Base-by-base conservation (phyloP, 2,797 vertebrate species). In the Microcaecilia unicolor region DNA sequence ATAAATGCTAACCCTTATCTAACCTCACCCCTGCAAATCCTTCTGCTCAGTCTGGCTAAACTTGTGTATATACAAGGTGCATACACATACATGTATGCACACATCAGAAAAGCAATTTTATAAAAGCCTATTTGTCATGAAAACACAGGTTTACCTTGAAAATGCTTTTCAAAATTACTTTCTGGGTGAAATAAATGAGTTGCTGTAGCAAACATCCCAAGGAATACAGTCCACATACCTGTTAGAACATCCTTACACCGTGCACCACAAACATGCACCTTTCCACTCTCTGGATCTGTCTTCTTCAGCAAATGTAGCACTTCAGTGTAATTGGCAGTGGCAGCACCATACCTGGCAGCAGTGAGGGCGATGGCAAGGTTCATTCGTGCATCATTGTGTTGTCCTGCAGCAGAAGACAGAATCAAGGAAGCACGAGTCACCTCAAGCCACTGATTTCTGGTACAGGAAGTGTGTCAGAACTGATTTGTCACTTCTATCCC, bases 401-500 rank as follows among this genome's bases (percentile, higher is more conserved):
- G 89, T 87, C 93, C 93, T 95, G 90, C 85, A 89, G 91, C 84
- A 58, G 59, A 75, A 55, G 59, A 46, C 43, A 56, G 42, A 51
- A 51, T 35, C 55, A 39, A 36, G 83, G 69, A 84, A 81, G 86
- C 84, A 85, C 78, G 88, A 89, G 87, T 95, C 91, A 95, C 89
- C 89, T 77, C 79, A 61, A 83, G 87, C 86, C 87, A 86, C 74
- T 69, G 78, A 80, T 87, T 85, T 74, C 82, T 81, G 85, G 78
- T 83, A 83, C 61, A 82, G n/a, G 84, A 87, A 88, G 90, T 79
- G 84, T 94, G 95, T 97, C 93, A 91, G 76, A 85, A 83, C 69
- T 72, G 68, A 97, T 97, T 86, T 78, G 87, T 97, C 95, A 96
- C 88, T 76, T 85, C 87, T 82, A 87, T 78, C 83, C 84, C 90